Percentiles rank a stretch among this genome's conserved stretches.
These are phyloP conservation scores for Holcopasites calliopsidis DNA, from an alignment of 1,140 invertebrate genomes.

Conservation along the genomic window DNA sequence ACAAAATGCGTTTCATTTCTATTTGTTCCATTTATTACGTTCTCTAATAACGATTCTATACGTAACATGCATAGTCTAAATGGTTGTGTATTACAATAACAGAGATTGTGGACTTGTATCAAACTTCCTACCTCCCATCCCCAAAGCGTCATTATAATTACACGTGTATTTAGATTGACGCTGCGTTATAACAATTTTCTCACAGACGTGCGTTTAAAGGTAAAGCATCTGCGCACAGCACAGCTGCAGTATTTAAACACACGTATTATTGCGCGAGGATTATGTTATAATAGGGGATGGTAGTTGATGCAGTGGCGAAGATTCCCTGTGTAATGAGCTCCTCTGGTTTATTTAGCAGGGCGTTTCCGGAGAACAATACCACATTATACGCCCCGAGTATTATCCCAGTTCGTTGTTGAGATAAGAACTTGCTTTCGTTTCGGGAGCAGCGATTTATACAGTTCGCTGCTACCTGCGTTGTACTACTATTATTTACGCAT, in stretches of 20 bases:
- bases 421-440: background rate
- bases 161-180: background rate
- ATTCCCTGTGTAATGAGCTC: constrained; percentile 8
- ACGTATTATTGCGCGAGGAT: background rate
- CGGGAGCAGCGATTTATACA: background rate
- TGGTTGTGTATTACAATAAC: background rate
- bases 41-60: no score
- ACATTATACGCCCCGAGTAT: background rate
- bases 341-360: background rate
- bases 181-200: background rate
- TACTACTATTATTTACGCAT: background rate
- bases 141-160: background rate
- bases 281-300: background rate
- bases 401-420: no score
- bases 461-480: no score
- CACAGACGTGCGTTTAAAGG: background rate
- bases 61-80: no score
- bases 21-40: no score
- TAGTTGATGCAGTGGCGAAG: background rate
- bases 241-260: background rate
- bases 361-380: constrained; percentile 3
- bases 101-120: no score
- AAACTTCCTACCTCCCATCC: no score
- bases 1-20: no score
- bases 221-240: background rate